A percentile compares a stretch with the other conserved stretches of the same genome.
Conservation (phyloP, 2,888 invertebrate species). For the Orthosia incerta region DNA sequence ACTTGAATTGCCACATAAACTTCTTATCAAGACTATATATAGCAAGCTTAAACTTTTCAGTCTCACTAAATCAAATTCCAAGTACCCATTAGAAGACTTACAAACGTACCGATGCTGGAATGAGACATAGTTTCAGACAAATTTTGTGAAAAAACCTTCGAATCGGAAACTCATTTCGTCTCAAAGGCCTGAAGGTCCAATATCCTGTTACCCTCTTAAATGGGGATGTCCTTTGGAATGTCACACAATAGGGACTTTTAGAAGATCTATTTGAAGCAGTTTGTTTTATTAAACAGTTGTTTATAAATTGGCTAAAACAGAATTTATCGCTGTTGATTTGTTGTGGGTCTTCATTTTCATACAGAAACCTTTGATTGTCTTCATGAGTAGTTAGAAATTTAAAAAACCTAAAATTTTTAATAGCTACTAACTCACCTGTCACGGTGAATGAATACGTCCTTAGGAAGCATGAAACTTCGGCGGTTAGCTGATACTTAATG, state of each 20-base stretch:
- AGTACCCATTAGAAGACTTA: slow-evolving; percentile 19
- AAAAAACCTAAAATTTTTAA: too few relatives aligned
- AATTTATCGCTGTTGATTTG: too few relatives aligned
- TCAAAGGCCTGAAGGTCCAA: slow-evolving; percentile 59
- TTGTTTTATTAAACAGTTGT: too few relatives aligned
- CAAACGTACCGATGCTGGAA: slow-evolving; percentile 14
- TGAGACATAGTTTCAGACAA: slow-evolving; percentile 7
- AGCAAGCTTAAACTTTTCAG: slow-evolving; percentile 1
- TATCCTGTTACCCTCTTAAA: slow-evolving; percentile 67
- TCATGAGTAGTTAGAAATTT: too few relatives aligned
- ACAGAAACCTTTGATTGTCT: too few relatives aligned
- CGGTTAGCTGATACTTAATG: too few relatives aligned
- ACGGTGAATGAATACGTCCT: too few relatives aligned
- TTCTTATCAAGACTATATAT: slow-evolving; percentile 10
- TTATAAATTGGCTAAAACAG: too few relatives aligned
- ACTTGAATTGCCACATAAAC: slow-evolving; percentile 1
- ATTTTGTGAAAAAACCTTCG: slow-evolving; percentile 15
- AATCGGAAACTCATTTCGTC: slow-evolving; percentile 64
- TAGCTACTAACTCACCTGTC: too few relatives aligned
- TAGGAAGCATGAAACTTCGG: too few relatives aligned
- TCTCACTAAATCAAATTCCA: slow-evolving; percentile 29
- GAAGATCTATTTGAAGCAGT: slow-evolving; percentile 1
- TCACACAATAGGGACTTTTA: background rate
- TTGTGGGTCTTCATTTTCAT: too few relatives aligned
- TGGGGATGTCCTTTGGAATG: slow-evolving; percentile 40